phyloP scores from a whole-genome alignment of 2,113 vertebrate genomes.

The Campylorhamphus procurvoides region DNA sequence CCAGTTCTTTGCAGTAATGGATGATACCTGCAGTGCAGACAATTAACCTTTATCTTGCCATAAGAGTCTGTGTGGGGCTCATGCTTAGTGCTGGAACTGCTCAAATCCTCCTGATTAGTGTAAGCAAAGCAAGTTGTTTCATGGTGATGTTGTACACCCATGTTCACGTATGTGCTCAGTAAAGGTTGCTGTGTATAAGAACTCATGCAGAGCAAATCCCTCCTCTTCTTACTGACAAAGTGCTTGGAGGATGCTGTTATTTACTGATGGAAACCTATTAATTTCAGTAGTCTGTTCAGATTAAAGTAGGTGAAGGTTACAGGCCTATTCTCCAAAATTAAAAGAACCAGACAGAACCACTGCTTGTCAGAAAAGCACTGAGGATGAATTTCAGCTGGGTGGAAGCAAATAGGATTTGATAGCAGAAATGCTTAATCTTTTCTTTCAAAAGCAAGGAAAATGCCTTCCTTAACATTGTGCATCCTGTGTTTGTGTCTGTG shows the following conservation, averaged over 20 bases:
- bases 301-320: neutral
- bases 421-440: neutral
- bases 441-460: neutral
- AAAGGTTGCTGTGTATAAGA: neutral
- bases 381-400: neutral
- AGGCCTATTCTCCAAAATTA: neutral
- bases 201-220: neutral
- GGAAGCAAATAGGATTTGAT: neutral
- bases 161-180: neutral
- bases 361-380: neutral
- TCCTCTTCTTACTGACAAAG: neutral
- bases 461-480: neutral
- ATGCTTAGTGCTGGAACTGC: neutral
- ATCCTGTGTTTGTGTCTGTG: neutral
- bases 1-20: neutral
- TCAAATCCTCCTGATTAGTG: neutral
- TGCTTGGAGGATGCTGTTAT: neutral
- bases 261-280: neutral
- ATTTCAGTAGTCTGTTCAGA: neutral
- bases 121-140: neutral
- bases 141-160: neutral
- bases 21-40: neutral
- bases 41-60: neutral
- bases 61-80: neutral
- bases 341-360: neutral